phyloP scores from a whole-genome alignment of 1,140 invertebrate species.

The Drosophila ananassae region DNA sequence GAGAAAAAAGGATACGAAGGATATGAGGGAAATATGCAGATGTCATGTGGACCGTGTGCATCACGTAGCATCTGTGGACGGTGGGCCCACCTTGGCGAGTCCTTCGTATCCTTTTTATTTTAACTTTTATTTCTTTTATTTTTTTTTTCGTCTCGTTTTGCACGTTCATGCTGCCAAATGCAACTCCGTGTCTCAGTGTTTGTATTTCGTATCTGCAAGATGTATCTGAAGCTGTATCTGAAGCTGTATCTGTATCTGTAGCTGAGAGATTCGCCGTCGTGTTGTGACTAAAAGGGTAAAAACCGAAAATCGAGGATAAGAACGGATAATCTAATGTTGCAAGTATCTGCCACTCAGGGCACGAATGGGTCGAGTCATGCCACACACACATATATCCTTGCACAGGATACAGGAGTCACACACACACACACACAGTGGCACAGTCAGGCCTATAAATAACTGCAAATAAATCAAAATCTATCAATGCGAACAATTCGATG shows the following conservation, averaged over 20 bases:
- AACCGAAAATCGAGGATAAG: constrained; percentile 76
- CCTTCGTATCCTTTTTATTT: constrained; percentile 5
- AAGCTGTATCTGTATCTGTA: constrained; percentile 1
- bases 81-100: constrained; percentile 48
- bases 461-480: constrained; percentile 83
- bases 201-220: background rate
- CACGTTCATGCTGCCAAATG: constrained; percentile 50
- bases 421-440: background rate
- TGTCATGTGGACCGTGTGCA: constrained; percentile 66
- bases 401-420: background rate
- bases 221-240: background rate
- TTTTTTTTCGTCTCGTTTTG: constrained; percentile 24
- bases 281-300: constrained; percentile 48
- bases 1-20: constrained; percentile 8
- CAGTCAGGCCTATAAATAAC: constrained; percentile 75
- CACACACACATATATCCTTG: constrained; percentile 30
- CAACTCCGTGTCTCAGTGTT: constrained; percentile 10
- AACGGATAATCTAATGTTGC: constrained; percentile 82
- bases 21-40: constrained; percentile 46
- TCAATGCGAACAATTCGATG: constrained; percentile 81
- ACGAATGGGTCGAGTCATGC: constrained; percentile 57
- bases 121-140: background rate
- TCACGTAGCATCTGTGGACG: constrained; percentile 49
- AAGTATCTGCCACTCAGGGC: constrained; percentile 60
- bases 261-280: constrained; percentile 19